These are phyloP conservation scores for Euleptes europaea DNA, from an alignment of 2,113 vertebrate species.

Conservation along the genomic window DNA sequence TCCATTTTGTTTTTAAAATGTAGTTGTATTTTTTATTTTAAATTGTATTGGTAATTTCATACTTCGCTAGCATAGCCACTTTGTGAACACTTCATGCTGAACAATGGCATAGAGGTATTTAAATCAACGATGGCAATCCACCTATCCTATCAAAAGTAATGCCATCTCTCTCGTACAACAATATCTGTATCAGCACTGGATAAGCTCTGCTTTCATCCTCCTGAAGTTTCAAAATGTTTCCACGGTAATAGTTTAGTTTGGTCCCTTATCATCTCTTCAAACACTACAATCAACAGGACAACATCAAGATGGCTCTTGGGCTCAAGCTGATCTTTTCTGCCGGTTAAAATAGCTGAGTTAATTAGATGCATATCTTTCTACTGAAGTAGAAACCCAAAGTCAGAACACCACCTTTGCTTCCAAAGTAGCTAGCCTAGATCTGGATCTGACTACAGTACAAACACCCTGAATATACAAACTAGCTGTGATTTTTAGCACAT, in stretches of 20 bases:
- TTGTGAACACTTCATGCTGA: too few species aligned
- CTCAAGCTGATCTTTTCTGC: neutral
- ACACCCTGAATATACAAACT: neutral
- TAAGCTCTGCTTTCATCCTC: neutral
- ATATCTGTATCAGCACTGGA: neutral
- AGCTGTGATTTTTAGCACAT: neutral
- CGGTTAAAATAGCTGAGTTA: neutral
- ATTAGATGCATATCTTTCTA: neutral
- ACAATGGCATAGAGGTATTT: too few species aligned
- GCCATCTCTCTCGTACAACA: neutral
- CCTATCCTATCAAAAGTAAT: neutral
- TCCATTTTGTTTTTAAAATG: too few species aligned
- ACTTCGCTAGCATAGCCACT: too few species aligned
- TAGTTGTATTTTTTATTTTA: too few species aligned
- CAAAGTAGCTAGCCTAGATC: neutral
- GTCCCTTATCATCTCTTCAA: neutral
- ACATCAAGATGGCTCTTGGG: neutral
- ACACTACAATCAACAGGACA: too few species aligned
- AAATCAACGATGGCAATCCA: neutral
- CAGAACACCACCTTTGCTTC: neutral
- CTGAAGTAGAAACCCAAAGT: neutral
- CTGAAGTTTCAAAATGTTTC: neutral
- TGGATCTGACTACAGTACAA: neutral
- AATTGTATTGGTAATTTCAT: too few species aligned
- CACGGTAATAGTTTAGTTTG: too few species aligned